These are phyloP conservation scores for Macrophya annulata DNA, from an alignment of 2,888 invertebrate genomes.

Conservation along the genomic window DNA sequence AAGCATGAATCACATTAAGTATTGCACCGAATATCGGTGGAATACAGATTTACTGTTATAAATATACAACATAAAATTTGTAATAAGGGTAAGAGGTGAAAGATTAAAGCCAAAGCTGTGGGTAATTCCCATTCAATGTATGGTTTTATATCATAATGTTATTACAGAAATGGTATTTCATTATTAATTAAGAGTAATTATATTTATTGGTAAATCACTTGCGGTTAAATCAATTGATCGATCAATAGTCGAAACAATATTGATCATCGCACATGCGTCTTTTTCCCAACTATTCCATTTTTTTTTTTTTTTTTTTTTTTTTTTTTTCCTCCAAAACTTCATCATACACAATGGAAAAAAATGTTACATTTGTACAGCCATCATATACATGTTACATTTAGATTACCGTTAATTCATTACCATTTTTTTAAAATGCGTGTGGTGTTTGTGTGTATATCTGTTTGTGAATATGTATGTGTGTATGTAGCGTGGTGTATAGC, in stretches of 20 bases:
- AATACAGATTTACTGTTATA: neutral
- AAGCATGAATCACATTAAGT: neutral
- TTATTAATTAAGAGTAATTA: slow-evolving; percentile 84
- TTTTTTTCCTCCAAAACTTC: slow-evolving; percentile 69
- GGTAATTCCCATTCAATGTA: slow-evolving; percentile 76
- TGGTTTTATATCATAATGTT: slow-evolving; percentile 80
- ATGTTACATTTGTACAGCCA: slow-evolving; percentile 81
- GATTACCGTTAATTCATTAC: slow-evolving; percentile 77
- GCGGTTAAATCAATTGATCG: slow-evolving; percentile 71
- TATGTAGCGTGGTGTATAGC: slow-evolving; percentile 67
- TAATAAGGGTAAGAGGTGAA: slow-evolving; percentile 27
- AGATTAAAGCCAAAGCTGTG: slow-evolving; percentile 37
- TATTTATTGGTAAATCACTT: slow-evolving; percentile 82
- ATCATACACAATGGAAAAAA: slow-evolving; percentile 79
- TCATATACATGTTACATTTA: slow-evolving; percentile 80
- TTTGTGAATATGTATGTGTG: slow-evolving; percentile 63
- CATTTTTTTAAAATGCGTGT: slow-evolving; percentile 67
- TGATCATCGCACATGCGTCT: slow-evolving; percentile 69
- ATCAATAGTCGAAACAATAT: slow-evolving; percentile 61
- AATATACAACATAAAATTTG: neutral
- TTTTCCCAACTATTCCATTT: slow-evolving; percentile 58
- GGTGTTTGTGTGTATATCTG: slow-evolving; percentile 59
- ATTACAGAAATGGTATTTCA: slow-evolving; percentile 86
- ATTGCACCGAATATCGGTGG: neutral
- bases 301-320: slow-evolving; percentile 61